A percentile compares a stretch with the other conserved stretches of the same genome.
phyloP scores from a whole-genome alignment of 2,113 vertebrate genomes.

The Agapornis roseicollis region DNA sequence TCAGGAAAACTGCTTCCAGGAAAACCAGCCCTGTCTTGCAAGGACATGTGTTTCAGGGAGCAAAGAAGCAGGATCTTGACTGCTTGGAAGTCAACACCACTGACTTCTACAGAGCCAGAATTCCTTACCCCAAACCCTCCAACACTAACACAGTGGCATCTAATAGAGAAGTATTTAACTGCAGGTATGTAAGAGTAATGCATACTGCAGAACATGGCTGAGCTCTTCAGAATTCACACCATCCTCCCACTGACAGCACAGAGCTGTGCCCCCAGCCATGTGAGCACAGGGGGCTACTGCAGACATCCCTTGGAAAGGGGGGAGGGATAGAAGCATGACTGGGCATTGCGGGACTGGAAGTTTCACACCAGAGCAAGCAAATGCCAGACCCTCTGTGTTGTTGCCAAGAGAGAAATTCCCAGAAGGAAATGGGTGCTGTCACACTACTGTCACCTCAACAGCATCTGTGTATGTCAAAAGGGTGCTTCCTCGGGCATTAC shows the following conservation, averaged over 20 bases:
- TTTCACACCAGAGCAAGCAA: neutral
- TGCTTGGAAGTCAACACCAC: neutral
- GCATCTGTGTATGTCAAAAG: neutral
- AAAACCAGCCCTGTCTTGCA: neutral
- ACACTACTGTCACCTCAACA: neutral
- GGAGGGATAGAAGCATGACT: neutral
- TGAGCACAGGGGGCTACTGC: fast-evolving
- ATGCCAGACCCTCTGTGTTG: neutral
- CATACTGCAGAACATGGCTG: neutral
- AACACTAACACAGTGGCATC: fast-evolving
- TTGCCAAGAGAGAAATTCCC: neutral
- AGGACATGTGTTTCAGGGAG: neutral
- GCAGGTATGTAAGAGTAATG: neutral
- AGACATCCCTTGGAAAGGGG: neutral
- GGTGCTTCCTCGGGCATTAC: neutral
- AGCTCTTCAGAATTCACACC: neutral
- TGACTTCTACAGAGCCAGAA: neutral
- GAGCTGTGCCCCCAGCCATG: neutral
- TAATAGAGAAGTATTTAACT: neutral
- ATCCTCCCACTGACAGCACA: neutral
- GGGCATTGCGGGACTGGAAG: neutral
- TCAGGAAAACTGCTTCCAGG: neutral
- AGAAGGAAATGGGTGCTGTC: neutral
- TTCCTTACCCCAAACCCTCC: neutral
- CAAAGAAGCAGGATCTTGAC: neutral